A percentile compares a stretch with the other conserved stretches of the same genome.
These are phyloP conservation scores for Dusona sp. DNA, from an alignment of 2,888 invertebrate genomes.

Conservation along the genomic window DNA sequence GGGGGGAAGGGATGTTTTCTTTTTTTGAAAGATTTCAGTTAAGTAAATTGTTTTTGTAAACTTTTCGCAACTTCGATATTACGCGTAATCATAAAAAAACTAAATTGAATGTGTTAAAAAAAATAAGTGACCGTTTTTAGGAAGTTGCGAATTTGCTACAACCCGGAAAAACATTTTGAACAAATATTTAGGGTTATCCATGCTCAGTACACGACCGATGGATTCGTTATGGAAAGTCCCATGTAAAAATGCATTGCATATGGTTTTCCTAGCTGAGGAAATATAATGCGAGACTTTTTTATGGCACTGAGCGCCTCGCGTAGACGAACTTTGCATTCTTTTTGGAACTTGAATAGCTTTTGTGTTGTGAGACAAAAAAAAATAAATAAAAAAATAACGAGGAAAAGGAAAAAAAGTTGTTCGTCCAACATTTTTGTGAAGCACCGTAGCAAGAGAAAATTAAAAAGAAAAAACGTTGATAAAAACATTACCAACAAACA, in stretches of 20 bases:
- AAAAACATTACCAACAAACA: not conserved
- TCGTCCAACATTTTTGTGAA: not conserved
- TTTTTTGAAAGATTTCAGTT: too few relatives aligned
- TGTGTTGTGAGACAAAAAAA: slow-evolving; percentile 24
- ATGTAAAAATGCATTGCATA: slow-evolving; percentile 24
- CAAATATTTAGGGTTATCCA: not conserved
- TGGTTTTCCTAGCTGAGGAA: slow-evolving; percentile 41
- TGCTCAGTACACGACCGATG: not conserved
- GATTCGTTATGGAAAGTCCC: slow-evolving; percentile 2
- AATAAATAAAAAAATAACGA: not conserved
- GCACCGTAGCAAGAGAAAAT: not conserved
- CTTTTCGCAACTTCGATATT: too few relatives aligned
- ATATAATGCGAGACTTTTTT: slow-evolving; percentile 56
- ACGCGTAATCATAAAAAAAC: too few relatives aligned
- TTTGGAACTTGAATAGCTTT: slow-evolving; percentile 34
- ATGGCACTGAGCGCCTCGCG: slow-evolving; percentile 28
- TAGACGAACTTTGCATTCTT: slow-evolving; percentile 58
- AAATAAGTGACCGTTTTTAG: too few relatives aligned
- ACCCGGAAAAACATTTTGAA: slow-evolving; percentile 6
- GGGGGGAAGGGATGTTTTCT: too few relatives aligned
- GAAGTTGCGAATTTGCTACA: too few relatives aligned
- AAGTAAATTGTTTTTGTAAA: too few relatives aligned
- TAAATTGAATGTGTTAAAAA: too few relatives aligned
- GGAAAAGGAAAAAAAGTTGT: not conserved
- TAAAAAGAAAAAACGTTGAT: not conserved